Evolutionary conservation across 2,888 invertebrate genomes (phyloP).

Genomic region (Epinotia demarniana): DNA sequence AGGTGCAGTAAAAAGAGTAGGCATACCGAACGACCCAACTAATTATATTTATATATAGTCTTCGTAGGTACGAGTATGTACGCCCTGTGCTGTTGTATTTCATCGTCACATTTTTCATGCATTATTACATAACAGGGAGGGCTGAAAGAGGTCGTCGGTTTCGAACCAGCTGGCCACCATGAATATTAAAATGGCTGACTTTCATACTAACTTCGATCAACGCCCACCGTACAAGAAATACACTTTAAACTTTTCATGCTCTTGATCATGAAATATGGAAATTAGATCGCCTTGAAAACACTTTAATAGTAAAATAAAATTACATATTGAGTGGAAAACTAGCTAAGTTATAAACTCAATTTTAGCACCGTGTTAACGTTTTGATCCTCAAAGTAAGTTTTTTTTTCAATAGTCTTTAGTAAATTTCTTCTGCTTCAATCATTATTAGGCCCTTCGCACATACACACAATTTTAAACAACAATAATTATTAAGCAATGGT

Average conservation of each 20-base stretch:
- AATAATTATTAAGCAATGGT: not conserved
- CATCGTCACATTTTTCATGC: not conserved
- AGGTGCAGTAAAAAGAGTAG: too few relatives aligned
- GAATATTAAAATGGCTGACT: conserved; percentile 4
- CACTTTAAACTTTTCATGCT: not conserved
- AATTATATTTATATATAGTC: not conserved
- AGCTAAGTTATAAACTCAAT: not conserved
- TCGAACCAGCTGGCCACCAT: not conserved
- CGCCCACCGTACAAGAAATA: not conserved
- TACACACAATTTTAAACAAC: not conserved
- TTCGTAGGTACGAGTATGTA: not conserved
- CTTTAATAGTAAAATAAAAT: too few relatives aligned
- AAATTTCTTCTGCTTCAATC: not conserved
- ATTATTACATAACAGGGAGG: not conserved
- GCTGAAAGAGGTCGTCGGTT: not conserved
- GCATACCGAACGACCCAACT: not conserved
- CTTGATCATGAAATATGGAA: not conserved
- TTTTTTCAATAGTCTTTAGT: not conserved
- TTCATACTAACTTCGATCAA: not conserved
- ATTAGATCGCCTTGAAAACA: too few relatives aligned
- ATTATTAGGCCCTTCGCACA: not conserved
- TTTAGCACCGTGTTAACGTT: not conserved
- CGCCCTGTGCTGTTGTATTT: not conserved
- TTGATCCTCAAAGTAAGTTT: too few relatives aligned
- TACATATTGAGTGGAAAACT: not conserved